Evolutionary conservation across 2,888 invertebrate genomes (phyloP).

Genomic region (Amphipoea oculea): DNA sequence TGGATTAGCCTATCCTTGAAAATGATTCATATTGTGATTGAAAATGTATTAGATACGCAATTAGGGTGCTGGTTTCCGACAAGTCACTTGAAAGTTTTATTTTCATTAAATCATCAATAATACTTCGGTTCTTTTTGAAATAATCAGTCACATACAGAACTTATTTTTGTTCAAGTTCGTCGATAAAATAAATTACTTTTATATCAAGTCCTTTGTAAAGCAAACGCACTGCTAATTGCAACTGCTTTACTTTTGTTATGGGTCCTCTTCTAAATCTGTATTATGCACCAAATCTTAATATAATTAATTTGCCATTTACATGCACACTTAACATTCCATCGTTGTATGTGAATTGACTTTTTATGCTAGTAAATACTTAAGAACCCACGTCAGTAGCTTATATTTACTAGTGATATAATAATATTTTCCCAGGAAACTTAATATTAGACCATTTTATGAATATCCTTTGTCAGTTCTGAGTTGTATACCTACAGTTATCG

Average conservation of each 20-base stretch:
- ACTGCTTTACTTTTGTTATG: background rate
- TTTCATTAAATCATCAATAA: background rate
- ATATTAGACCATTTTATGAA: background rate
- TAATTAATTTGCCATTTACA: slow-evolving; percentile 12
- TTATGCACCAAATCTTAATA: background rate
- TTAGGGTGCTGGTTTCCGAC: no score
- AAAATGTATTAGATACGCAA: background rate
- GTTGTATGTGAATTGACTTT: slow-evolving; percentile 8
- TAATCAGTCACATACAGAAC: background rate
- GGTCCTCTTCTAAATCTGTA: background rate
- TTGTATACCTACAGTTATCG: background rate
- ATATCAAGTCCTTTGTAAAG: background rate
- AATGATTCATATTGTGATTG: background rate
- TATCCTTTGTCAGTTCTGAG: background rate
- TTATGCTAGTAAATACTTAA: slow-evolving; percentile 4
- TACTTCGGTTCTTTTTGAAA: background rate
- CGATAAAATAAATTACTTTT: background rate
- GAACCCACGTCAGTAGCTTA: background rate
- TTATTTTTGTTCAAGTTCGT: background rate
- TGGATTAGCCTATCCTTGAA: no score
- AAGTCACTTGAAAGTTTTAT: background rate
- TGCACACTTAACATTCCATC: background rate
- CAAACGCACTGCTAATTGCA: background rate
- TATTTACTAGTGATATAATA: background rate
- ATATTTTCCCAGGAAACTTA: background rate